phyloP scores from a whole-genome alignment of 2,888 invertebrate genomes.

The Hydropsyche betteni region DNA sequence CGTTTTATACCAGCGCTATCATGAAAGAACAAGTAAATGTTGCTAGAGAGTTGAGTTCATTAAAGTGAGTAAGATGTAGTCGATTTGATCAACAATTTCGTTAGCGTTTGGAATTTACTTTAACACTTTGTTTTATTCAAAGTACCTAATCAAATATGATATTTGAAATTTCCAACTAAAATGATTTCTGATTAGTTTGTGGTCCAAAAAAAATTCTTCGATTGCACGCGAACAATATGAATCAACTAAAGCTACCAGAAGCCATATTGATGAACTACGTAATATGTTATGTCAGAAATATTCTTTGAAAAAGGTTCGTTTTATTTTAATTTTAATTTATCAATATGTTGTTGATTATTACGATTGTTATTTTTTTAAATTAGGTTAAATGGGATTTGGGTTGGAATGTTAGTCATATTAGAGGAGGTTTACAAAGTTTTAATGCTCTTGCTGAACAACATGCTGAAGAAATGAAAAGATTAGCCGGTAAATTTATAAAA shows the following conservation, averaged over 20 bases:
- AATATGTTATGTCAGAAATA: constrained; percentile 67
- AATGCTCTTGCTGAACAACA: constrained; percentile 80
- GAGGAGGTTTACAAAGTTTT: constrained; percentile 89
- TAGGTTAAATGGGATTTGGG: constrained; percentile 80
- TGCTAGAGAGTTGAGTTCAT: constrained; percentile 50
- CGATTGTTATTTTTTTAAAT: constrained; percentile 47
- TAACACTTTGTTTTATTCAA: neutral
- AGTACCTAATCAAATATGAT: neutral
- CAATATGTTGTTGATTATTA: too few species aligned
- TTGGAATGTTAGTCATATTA: constrained; percentile 88
- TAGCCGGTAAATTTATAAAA: constrained; percentile 64
- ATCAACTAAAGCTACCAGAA: constrained; percentile 72
- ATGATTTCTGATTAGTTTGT: constrained; percentile 63
- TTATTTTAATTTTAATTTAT: neutral
- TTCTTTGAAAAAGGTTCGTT: constrained; percentile 64
- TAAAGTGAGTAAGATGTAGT: constrained; percentile 53
- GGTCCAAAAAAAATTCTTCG: constrained; percentile 77
- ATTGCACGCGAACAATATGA: constrained; percentile 74
- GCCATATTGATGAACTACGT: constrained; percentile 77
- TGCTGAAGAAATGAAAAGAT: constrained; percentile 71
- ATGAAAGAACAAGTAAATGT: constrained; percentile 57
- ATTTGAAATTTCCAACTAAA: neutral
- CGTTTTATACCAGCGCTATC: constrained; percentile 63
- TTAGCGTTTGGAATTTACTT: neutral
- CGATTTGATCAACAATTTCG: constrained; percentile 53